phyloP scores from a whole-genome alignment of 2,888 invertebrate genomes.

The Antheraea assamensis region DNA sequence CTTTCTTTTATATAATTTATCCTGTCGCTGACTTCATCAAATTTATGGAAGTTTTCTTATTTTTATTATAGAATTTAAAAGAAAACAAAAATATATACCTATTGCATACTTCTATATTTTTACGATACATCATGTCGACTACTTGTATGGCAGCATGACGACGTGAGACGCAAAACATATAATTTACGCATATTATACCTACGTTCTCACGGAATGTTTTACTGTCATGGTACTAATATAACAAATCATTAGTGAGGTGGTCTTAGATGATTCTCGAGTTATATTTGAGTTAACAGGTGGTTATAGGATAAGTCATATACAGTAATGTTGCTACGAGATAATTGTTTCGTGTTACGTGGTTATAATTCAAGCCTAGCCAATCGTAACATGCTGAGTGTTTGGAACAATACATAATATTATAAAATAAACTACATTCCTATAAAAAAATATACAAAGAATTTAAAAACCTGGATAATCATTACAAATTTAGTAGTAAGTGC shows the following conservation, averaged over 20 bases:
- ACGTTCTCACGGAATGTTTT: not conserved
- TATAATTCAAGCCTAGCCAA: not conserved
- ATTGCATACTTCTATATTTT: not conserved
- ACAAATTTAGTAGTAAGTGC: not conserved
- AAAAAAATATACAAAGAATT: no score
- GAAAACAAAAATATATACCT: no score
- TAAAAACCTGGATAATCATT: not conserved
- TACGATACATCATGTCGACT: not conserved
- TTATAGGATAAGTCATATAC: not conserved
- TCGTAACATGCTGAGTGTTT: not conserved
- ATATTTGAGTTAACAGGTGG: not conserved
- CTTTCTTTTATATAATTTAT: no score
- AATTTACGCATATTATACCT: not conserved
- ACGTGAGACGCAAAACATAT: no score
- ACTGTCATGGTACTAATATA: not conserved
- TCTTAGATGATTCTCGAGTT: not conserved
- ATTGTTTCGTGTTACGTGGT: not conserved
- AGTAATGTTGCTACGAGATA: not conserved
- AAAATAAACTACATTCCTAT: no score
- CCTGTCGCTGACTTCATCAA: no score
- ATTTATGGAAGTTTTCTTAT: no score
- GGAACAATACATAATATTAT: no score
- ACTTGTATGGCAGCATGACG: not conserved
- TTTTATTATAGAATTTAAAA: no score
- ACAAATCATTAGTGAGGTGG: not conserved